Evolutionary conservation across 2,797 vertebrate species (phyloP).

Genomic region (Anniella stebbinsi): DNA sequence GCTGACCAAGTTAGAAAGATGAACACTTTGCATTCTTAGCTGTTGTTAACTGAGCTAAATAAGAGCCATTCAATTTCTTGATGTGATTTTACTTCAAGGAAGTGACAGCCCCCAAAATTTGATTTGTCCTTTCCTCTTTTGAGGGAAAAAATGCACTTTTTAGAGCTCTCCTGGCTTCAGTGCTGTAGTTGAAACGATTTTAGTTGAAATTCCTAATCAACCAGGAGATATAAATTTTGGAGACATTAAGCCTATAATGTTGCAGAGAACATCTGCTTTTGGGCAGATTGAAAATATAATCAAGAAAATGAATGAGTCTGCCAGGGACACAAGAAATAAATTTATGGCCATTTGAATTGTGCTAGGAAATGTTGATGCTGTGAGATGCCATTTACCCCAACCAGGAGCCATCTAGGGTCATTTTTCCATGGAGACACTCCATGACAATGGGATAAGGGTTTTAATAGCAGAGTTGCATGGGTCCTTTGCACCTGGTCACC

Average conservation of each 20-base stretch:
- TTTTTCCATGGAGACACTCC: neutral
- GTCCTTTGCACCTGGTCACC: neutral
- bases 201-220: neutral
- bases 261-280: too few relatives aligned
- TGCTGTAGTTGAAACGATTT: neutral
- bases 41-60: slow-evolving; percentile 45
- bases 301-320: too few relatives aligned
- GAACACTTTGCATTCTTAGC: slow-evolving; percentile 62
- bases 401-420: neutral
- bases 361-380: neutral
- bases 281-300: too few relatives aligned
- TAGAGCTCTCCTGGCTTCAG: neutral
- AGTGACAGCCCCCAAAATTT: slow-evolving; percentile 26
- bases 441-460: neutral
- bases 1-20: slow-evolving; percentile 60
- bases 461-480: neutral
- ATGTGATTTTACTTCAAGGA: neutral
- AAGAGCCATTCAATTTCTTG: neutral
- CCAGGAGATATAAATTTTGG: neutral
- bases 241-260: neutral
- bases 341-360: neutral
- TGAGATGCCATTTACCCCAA: neutral
- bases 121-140: neutral
- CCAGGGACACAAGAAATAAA: too few relatives aligned
- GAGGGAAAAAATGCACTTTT: neutral